Conservation (phyloP, 1,140 invertebrate genomes). For the Cataglyphis hispanica region DNA sequence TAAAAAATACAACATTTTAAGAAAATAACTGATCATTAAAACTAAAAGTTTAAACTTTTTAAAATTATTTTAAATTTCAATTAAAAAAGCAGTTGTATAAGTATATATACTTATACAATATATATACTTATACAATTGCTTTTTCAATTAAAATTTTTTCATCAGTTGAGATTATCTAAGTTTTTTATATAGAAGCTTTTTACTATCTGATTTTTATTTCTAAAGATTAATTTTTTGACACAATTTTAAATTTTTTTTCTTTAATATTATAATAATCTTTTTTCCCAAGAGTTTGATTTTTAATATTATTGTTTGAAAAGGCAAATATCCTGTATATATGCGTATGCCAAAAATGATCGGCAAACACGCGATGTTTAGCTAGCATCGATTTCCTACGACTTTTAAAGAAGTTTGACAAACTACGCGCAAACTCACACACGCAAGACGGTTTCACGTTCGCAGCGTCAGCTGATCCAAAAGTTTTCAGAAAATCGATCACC, state of each 20-base stretch:
- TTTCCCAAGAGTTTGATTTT: not conserved
- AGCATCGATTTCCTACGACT: slow-evolving; percentile 47
- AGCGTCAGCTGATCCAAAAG: slow-evolving; percentile 37
- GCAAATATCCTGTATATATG: not conserved
- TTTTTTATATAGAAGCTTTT: too few relatives aligned
- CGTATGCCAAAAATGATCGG: slow-evolving; percentile 3
- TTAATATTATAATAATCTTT: not conserved
- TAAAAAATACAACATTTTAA: too few relatives aligned
- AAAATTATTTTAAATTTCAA: too few relatives aligned
- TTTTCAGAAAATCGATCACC: slow-evolving; percentile 37
- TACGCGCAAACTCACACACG: not conserved
- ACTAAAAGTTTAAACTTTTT: too few relatives aligned
- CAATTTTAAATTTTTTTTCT: not conserved
- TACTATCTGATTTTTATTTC: too few relatives aligned
- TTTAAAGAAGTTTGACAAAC: slow-evolving; percentile 41
- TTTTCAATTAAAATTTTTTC: too few relatives aligned
- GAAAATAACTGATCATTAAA: too few relatives aligned
- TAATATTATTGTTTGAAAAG: not conserved
- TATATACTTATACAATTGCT: too few relatives aligned
- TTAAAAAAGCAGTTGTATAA: too few relatives aligned
- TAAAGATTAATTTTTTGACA: too few relatives aligned
- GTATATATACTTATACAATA: too few relatives aligned
- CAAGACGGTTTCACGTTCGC: slow-evolving; percentile 20
- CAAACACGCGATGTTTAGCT: slow-evolving; percentile 31
- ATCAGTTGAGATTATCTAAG: too few relatives aligned